Evolutionary conservation across 2,888 invertebrate genomes (phyloP).

Genomic region (Pachydiplax longipennis): DNA sequence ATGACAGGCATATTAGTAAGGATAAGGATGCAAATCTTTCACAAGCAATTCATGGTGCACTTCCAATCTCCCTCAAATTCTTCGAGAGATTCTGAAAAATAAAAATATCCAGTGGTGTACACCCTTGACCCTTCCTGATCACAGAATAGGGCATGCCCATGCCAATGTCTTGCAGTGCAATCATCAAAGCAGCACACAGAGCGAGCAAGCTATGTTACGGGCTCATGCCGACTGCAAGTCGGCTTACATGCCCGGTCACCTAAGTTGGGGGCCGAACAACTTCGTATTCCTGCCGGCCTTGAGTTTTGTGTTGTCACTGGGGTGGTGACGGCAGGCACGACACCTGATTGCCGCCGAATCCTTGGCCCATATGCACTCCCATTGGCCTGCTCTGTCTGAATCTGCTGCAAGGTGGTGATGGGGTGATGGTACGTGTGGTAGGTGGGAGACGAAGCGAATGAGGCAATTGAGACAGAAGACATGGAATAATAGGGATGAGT

Average conservation of each 20-base stretch:
- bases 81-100: not conserved
- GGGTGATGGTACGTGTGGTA: conserved; percentile 17
- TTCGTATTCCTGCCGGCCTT: conserved; percentile 62
- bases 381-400: conserved; percentile 24
- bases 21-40: conserved; percentile 13
- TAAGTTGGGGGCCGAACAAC: conserved; percentile 91
- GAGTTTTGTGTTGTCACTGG: conserved; percentile 58
- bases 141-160: not conserved
- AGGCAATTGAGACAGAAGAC: conserved; percentile 34
- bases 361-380: conserved; percentile 49
- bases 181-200: conserved; percentile 12
- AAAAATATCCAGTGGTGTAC: not conserved
- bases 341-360: conserved; percentile 49
- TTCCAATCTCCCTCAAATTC: not conserved
- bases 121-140: not conserved
- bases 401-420: conserved; percentile 35
- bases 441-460: conserved; percentile 20
- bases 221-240: not conserved
- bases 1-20: conserved; percentile 24
- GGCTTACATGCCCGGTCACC: conserved; percentile 64
- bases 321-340: conserved; percentile 53
- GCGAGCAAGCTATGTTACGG: conserved; percentile 26
- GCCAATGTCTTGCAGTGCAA: conserved; percentile 10
- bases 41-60: conserved; percentile 11
- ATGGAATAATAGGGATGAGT: conserved; percentile 35